phyloP scores from a whole-genome alignment of 2,113 vertebrate genomes.

The Gadus chalcogrammus region DNA sequence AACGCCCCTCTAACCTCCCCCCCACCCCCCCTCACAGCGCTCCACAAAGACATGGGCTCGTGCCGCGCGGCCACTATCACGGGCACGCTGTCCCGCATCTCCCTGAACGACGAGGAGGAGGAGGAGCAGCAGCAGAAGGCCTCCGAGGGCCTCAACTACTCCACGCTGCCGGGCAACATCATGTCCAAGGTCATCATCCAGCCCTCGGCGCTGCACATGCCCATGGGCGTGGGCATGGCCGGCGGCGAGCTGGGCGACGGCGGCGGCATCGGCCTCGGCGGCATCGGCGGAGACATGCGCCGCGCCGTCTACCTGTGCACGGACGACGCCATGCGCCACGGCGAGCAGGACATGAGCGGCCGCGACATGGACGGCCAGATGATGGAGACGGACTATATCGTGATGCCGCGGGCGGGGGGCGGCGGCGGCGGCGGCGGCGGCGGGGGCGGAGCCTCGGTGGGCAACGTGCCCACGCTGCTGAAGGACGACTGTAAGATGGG shows the following conservation, averaged over 20 bases:
- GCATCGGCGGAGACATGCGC: conserved; percentile 84
- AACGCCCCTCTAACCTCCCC: conserved; percentile 27
- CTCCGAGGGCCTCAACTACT: conserved; percentile 92
- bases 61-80: conserved; percentile 95
- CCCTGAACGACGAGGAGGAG: conserved; percentile 95
- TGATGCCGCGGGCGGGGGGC: conserved; percentile 82
- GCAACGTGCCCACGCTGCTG: conserved; percentile 83
- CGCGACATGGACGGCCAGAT: conserved; percentile 71
- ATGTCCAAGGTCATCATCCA: conserved; percentile 99
- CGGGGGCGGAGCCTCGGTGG: conserved; percentile 60
- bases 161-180: conserved; percentile 95
- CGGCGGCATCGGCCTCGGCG: conserved; percentile 65
- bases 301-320: conserved; percentile 97
- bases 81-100: conserved; percentile 95
- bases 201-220: conserved; percentile 90
- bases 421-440: conserved; percentile 31
- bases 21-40: conserved; percentile 72
- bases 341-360: conserved; percentile 85
- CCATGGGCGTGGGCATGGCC: conserved; percentile 85
- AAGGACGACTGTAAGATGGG: conserved; percentile 96
- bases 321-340: conserved; percentile 87
- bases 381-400: conserved; percentile 98
- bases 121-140: conserved; percentile 71
- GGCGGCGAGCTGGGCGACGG: conserved; percentile 70
- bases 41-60: conserved; percentile 97